These are phyloP conservation scores for Molanna angustata DNA, from an alignment of 2,888 invertebrate species.

Conservation along the genomic window DNA sequence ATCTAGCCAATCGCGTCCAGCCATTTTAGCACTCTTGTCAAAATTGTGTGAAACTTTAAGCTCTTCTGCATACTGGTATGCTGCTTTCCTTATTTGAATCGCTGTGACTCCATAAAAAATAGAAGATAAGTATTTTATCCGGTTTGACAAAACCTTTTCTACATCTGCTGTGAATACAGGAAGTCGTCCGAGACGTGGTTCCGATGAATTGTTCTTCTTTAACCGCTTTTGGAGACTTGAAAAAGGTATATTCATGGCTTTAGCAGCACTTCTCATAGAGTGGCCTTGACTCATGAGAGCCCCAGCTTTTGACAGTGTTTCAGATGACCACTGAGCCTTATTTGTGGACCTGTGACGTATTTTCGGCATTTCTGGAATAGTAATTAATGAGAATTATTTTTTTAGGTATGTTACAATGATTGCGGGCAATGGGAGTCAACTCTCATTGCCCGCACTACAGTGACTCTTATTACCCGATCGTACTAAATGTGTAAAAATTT, in stretches of 20 bases:
- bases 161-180: conserved; percentile 5
- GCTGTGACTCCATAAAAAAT: conserved; percentile 6
- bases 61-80: conserved; percentile 9
- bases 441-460: neutral
- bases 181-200: conserved; percentile 5
- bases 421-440: conserved; percentile 3
- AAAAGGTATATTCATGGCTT: neutral
- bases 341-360: neutral
- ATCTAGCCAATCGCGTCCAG: conserved; percentile 23
- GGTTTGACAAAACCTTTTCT: neutral
- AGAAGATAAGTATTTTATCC: conserved; percentile 1
- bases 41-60: conserved; percentile 5
- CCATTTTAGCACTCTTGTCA: conserved; percentile 13
- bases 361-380: neutral
- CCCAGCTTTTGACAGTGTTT: neutral
- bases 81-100: conserved; percentile 8
- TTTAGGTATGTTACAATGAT: neutral
- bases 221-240: neutral
- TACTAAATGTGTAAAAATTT: neutral
- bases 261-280: neutral
- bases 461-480: neutral
- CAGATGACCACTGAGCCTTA: conserved; percentile 2
- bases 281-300: neutral
- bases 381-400: neutral
- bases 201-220: neutral